phyloP scores from a whole-genome alignment of 2,888 invertebrate genomes.

The Chrysina gloriosa region DNA sequence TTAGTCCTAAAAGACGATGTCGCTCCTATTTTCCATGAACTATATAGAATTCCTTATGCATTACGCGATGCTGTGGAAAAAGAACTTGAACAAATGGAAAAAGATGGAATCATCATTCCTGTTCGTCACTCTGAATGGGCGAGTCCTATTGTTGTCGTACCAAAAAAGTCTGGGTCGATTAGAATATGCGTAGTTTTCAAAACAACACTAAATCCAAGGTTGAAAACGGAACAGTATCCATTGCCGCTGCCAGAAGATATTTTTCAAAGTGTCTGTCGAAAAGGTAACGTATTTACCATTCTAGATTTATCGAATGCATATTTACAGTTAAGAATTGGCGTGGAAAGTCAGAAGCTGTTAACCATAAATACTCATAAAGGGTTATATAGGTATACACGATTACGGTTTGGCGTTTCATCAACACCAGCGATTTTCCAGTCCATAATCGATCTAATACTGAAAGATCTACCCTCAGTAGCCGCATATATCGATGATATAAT shows the following conservation, averaged over 20 bases:
- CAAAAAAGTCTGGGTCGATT: constrained; percentile 46
- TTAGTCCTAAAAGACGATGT: background rate
- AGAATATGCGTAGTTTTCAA: constrained; percentile 54
- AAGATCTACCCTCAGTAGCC: background rate
- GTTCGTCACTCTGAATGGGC: background rate
- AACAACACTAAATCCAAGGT: constrained; percentile 46
- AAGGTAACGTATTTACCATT: constrained; percentile 47
- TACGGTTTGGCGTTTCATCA: constrained; percentile 47
- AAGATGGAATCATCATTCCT: background rate
- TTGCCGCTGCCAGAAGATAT: constrained; percentile 52
- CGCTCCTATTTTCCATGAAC: background rate
- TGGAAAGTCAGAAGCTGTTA: constrained; percentile 41
- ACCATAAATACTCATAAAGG: constrained; percentile 50
- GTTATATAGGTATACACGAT: constrained; percentile 45
- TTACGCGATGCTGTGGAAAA: background rate
- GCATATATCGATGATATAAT: constrained; percentile 36
- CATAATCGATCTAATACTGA: constrained; percentile 23
- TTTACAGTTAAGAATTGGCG: constrained; percentile 46
- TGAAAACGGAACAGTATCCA: constrained; percentile 50
- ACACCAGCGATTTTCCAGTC: constrained; percentile 7
- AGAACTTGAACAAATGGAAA: background rate
- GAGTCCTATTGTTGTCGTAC: constrained; percentile 35
- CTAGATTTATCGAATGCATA: constrained; percentile 49
- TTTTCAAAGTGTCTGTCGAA: constrained; percentile 47
- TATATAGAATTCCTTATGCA: background rate